Base-by-base conservation (phyloP, 2,888 invertebrate genomes). In the Resseliella maxima region DNA sequence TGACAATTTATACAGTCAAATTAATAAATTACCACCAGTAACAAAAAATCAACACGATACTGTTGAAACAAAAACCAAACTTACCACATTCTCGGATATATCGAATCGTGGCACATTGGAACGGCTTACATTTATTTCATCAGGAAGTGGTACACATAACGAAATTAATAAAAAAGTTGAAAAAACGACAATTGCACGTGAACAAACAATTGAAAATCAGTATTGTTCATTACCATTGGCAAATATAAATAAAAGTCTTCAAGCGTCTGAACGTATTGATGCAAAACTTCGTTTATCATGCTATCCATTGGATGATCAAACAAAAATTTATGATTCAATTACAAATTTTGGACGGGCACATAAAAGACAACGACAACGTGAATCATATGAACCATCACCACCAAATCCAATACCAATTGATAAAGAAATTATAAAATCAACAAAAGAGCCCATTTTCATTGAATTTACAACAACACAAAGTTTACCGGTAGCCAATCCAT, bases 141-240 rank as follows among this genome's bases (percentile, higher is more conserved):
- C 88, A 72, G 85, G 88, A 86, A 38, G 46, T 15, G 24, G 18
- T 15, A 5, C n/a, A 41, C 31, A 86, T 10, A 86, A 87, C 87
- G 86, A 87, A 85, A 36, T 46, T 6, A 83, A 87, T 87, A 85
- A 59, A 45, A 59, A 86, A 59, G 31, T 86, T 36, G 83, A 85
- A 41, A 46, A 64, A 45, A 85, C 50, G 46, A 31, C 15, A 54
- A 24, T 21, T 15, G 1, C 54, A 50, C 59, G 54, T 12, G 72
- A 83, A 85, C 83, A 50, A 41, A 90, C 94, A 87, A 91, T 92
- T 87, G 94, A 94, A 90, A 94, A 95, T 89, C 94, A 94, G 89
- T 95, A 94, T 89, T 93, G 94, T 90, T 95, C 95, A 35, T 91
- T 95, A 87, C 95, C 95, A 12, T 94, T 95, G 85, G 94, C 95